Base-by-base conservation (phyloP, 2,888 invertebrate species). In the Phyllotreta striolata region DNA sequence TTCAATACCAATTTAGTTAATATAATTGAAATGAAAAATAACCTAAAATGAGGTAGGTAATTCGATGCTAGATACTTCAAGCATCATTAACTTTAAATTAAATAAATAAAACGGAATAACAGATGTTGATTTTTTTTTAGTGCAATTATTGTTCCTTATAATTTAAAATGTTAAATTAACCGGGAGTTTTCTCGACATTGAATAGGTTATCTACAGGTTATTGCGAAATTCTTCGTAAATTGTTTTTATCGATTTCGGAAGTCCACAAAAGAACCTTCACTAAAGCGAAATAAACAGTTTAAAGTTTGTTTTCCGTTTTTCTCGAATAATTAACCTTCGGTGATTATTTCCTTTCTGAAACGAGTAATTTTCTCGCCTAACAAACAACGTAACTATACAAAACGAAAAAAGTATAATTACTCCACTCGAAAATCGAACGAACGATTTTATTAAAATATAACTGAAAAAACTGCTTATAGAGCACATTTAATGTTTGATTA, bases 281-380 rank as follows among this genome's bases (percentile, higher is more conserved):
- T 55, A 49, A 62, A 57, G 51, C 51, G 43, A 44, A 57, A 60
- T 54, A 60, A 60, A 60, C 52, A 13, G 60, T 60, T 60, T 60
- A 38, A 59, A 51, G 52, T 52, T 52, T 60, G 43, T 60, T 60
- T 59, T 63, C 63, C 54, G 57, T 59, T 59, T 24, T 59, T 63
- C 59, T 59, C 59, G 49, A 63, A 63, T 63, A 63, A 63, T 63
- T 59, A 63, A 47, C 57, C 58, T 55, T 55, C 58, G 34, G 44
- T 37, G 39, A 44, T 52, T 52, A 60, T 60, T 60, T 60, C 37
- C 52, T 52, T 35, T 59, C 14, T 52, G 40, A 52, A 56, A 57
- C 47, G 57, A 57, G 52, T 56, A 61, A 67, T 64, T 64, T 59
- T 67, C 67, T 60, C 67, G 64, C 63, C 55, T 62, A 54, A 54